These are phyloP conservation scores for Solenopsis invicta DNA, from an alignment of 1,140 invertebrate genomes.

Conservation along the genomic window DNA sequence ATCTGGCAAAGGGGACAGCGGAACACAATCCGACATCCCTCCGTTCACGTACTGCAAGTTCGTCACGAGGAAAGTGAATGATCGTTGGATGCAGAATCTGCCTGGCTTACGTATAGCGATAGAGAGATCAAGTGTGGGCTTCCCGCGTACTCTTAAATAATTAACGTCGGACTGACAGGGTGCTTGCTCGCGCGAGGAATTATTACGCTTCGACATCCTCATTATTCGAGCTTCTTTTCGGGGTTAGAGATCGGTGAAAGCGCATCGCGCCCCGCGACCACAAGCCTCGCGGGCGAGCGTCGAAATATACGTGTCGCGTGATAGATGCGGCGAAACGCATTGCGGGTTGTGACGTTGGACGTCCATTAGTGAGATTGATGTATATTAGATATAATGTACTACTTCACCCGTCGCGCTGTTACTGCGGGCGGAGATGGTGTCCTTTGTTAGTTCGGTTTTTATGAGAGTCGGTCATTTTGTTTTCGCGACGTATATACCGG, in stretches of 20 bases:
- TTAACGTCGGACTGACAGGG: background rate
- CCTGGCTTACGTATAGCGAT: background rate
- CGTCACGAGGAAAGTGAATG: background rate
- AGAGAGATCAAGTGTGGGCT: background rate
- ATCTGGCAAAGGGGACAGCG: background rate
- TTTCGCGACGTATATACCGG: background rate
- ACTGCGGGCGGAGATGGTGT: background rate
- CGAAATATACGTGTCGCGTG: constrained; percentile 38
- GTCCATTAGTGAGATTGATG: constrained; percentile 62
- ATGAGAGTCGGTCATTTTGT: background rate
- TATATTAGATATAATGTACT: constrained; percentile 56
- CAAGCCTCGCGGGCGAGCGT: background rate
- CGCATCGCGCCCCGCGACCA: background rate
- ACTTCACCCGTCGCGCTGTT: background rate
- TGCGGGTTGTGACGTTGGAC: constrained; percentile 40
- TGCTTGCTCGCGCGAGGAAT: background rate
- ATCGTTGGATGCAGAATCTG: background rate
- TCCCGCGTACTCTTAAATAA: background rate
- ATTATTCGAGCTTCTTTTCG: background rate
- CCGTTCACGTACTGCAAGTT: background rate
- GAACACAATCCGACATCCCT: background rate
- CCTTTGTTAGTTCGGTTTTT: constrained; percentile 18
- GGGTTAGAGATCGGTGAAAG: constrained; percentile 1
- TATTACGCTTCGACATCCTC: background rate
- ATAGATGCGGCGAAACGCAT: constrained; percentile 52